phyloP scores from a whole-genome alignment of 2,888 invertebrate genomes.

The Pyrrhia umbra region DNA sequence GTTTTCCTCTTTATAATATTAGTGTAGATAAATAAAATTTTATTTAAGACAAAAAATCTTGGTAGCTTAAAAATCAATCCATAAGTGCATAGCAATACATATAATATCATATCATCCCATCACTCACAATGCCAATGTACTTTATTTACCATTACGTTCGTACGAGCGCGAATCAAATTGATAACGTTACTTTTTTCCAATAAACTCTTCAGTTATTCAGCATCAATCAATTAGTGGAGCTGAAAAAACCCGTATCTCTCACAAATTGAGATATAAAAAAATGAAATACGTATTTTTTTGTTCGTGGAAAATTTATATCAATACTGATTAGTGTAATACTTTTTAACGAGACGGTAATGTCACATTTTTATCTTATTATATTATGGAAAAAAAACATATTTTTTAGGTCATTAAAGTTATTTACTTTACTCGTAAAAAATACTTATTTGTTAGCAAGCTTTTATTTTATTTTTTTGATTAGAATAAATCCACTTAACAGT shows the following conservation, averaged over 20 bases:
- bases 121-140: conserved; percentile 31
- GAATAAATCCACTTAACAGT: too few relatives aligned
- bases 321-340: conserved; percentile 21
- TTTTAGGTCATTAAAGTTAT: too few relatives aligned
- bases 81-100: too few relatives aligned
- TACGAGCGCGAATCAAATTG: conserved; percentile 59
- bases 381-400: too few relatives aligned
- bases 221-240: conserved; percentile 79
- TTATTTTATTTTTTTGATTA: too few relatives aligned
- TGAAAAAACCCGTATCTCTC: conserved; percentile 65
- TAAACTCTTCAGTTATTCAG: conserved; percentile 67
- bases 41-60: too few relatives aligned
- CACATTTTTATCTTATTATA: too few relatives aligned
- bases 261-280: conserved; percentile 44
- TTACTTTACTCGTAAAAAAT: too few relatives aligned
- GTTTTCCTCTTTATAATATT: too few relatives aligned
- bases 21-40: too few relatives aligned
- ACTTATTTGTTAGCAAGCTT: too few relatives aligned
- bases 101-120: conserved; percentile 25
- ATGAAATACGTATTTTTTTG: conserved; percentile 29
- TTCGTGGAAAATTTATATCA: conserved; percentile 15
- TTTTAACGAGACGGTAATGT: too few relatives aligned
- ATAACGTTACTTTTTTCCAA: conserved; percentile 70
- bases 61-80: neutral
- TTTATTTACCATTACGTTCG: conserved; percentile 16